Evolutionary conservation across 2,888 invertebrate genomes (phyloP).

Genomic region (Papilio elwesi): DNA sequence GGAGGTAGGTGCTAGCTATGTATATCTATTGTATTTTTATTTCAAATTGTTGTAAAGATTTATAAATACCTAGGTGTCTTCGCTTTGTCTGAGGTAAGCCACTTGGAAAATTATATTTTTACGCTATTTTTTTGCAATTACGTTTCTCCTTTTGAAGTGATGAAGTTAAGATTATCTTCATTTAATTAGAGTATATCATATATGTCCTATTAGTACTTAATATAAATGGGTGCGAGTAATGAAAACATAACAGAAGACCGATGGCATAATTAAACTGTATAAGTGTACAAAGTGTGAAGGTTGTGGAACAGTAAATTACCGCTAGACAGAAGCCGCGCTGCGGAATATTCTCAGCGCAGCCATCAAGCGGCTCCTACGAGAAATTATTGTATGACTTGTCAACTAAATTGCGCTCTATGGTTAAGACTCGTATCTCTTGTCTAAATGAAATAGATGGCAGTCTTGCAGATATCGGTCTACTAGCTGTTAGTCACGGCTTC

Average conservation of each 20-base stretch:
- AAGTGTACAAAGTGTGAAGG: conserved; percentile 17
- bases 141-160: too few species aligned
- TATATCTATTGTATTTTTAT: too few species aligned
- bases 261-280: conserved; percentile 29
- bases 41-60: too few species aligned
- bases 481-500: neutral
- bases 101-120: too few species aligned
- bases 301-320: conserved; percentile 32
- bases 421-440: conserved; percentile 34
- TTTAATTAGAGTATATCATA: too few species aligned
- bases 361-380: conserved; percentile 37
- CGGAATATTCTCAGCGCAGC: conserved; percentile 36
- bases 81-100: too few species aligned
- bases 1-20: too few species aligned
- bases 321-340: conserved; percentile 28
- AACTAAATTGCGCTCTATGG: conserved; percentile 37
- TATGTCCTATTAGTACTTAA: neutral
- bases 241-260: conserved; percentile 16
- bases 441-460: conserved; percentile 34
- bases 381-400: conserved; percentile 41
- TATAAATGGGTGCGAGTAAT: conserved; percentile 3
- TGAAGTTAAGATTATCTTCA: too few species aligned
- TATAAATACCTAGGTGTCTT: too few species aligned
- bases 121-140: too few species aligned
- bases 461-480: neutral